Evolutionary conservation across 2,113 vertebrate genomes (phyloP).

Genomic region (Aldabrachelys gigantea): DNA sequence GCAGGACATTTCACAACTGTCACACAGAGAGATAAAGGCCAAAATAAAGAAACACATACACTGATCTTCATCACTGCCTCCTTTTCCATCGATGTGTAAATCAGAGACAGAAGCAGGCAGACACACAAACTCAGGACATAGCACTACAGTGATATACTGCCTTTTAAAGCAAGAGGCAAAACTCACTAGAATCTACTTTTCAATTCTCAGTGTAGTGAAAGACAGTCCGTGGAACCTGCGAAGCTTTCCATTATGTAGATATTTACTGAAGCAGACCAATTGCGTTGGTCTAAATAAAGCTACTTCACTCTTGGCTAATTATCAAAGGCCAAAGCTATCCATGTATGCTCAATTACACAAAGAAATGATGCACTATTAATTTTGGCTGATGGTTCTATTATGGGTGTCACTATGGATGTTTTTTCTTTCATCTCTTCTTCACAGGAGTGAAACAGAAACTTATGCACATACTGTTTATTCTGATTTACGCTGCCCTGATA

Average conservation of each 20-base stretch:
- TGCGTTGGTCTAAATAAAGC: neutral
- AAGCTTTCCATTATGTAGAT: neutral
- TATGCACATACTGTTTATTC: slow-evolving; percentile 8
- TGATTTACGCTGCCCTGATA: neutral
- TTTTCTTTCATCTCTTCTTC: neutral
- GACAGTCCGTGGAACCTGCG: neutral
- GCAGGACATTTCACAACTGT: neutral
- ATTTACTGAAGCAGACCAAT: neutral
- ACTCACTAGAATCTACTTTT: neutral
- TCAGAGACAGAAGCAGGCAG: neutral
- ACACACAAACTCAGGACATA: neutral
- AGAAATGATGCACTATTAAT: neutral
- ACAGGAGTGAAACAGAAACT: neutral
- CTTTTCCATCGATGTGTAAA: neutral
- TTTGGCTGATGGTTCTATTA: neutral
- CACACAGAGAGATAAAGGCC: neutral
- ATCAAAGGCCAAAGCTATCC: neutral
- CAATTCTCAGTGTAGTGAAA: neutral
- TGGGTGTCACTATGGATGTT: accelerated
- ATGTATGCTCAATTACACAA: neutral
- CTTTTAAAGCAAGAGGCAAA: neutral
- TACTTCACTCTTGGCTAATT: neutral
- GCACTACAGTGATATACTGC: accelerated
- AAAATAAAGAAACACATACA: neutral
- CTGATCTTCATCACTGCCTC: neutral